phyloP scores from a whole-genome alignment of 1,140 invertebrate genomes.

The Ectropis grisescens region DNA sequence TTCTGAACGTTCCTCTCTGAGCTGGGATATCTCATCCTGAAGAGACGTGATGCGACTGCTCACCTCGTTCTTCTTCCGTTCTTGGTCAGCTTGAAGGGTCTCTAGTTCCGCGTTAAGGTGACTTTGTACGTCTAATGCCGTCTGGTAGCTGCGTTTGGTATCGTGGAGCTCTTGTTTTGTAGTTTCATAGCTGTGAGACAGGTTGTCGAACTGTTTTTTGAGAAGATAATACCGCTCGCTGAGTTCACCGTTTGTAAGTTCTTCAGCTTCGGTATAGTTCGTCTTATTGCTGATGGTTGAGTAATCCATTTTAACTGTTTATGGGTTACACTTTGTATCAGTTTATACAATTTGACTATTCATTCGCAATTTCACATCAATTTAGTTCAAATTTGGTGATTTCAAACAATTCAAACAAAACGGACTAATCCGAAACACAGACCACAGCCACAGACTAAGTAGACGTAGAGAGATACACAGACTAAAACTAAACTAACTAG shows the following conservation, averaged over 20 bases:
- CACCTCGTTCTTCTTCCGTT: conserved; percentile 34
- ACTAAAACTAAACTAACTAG: too few relatives aligned
- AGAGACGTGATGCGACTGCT: conserved; percentile 27
- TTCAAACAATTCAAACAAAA: too few relatives aligned
- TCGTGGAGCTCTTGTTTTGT: conserved; percentile 63
- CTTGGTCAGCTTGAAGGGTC: conserved; percentile 44
- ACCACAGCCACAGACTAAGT: too few relatives aligned
- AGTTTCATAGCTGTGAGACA: conserved; percentile 42
- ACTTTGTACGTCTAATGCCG: conserved; percentile 56
- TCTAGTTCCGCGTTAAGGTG: conserved; percentile 57
- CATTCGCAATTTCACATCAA: too few relatives aligned
- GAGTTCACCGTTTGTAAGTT: conserved; percentile 44
- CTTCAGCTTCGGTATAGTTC: conserved; percentile 38
- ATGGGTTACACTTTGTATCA: too few relatives aligned
- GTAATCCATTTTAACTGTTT: conserved; percentile 53
- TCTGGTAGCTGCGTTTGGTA: conserved; percentile 47
- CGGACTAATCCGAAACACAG: too few relatives aligned
- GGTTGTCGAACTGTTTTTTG: conserved; percentile 51
- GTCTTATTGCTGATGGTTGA: conserved; percentile 58
- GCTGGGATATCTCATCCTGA: conserved; percentile 47
- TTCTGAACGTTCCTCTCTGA: conserved; percentile 37
- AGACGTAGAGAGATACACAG: too few relatives aligned
- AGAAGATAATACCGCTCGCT: conserved; percentile 50
- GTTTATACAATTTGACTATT: too few relatives aligned
- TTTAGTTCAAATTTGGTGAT: too few relatives aligned